These are phyloP conservation scores for Cosmopolites sordidus DNA, from an alignment of 2,888 invertebrate species.

Conservation along the genomic window DNA sequence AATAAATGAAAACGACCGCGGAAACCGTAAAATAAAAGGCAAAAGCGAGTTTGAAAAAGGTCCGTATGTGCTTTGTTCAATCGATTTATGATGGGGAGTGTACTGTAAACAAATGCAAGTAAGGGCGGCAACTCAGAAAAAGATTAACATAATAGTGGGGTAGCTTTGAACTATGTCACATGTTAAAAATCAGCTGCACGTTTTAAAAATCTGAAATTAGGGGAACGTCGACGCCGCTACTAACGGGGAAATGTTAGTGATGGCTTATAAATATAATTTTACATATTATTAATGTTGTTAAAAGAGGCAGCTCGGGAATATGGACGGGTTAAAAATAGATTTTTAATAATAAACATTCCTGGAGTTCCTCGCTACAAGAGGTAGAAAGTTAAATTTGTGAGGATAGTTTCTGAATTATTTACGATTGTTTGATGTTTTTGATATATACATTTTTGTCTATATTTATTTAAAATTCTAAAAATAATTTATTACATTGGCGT, in stretches of 20 bases:
- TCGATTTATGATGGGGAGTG: constrained; percentile 29
- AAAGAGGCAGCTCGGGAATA: constrained; percentile 22
- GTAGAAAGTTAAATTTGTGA: constrained; percentile 18
- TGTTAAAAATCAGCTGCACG: constrained; percentile 21
- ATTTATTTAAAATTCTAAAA: neutral
- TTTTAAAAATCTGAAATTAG: constrained; percentile 9
- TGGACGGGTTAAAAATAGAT: constrained; percentile 23
- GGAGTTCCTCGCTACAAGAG: constrained; percentile 22
- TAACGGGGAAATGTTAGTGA: constrained; percentile 8
- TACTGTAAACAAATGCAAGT: constrained; percentile 39
- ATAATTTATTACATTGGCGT: neutral
- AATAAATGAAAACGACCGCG: constrained; percentile 21
- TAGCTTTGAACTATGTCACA: constrained; percentile 20
- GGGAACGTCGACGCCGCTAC: neutral
- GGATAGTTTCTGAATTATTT: neutral
- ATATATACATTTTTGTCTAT: neutral
- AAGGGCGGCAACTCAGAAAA: constrained; percentile 36
- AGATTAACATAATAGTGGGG: constrained; percentile 40
- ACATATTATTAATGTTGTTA: constrained; percentile 25
- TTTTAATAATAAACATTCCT: constrained; percentile 29
- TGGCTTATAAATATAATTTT: constrained; percentile 18
- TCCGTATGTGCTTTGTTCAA: constrained; percentile 21
- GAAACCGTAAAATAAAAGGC: constrained; percentile 27
- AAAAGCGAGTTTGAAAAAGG: constrained; percentile 25
- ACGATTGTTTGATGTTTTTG: neutral